Conservation (phyloP, 2,113 vertebrate genomes). For the Oncorhynchus kisutch region DNA sequence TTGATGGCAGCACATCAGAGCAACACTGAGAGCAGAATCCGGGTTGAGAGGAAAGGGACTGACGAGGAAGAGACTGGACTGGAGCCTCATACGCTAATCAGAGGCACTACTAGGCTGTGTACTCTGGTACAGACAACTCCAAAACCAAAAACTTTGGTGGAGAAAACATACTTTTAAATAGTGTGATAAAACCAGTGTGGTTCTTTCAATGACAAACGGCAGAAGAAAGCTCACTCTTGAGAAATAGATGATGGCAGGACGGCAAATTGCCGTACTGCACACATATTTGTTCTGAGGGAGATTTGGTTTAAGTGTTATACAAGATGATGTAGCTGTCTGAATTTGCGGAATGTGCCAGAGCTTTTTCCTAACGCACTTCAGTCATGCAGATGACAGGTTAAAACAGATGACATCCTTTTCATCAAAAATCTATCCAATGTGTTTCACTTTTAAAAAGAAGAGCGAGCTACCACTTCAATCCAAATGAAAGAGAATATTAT, state of each 20-base stretch:
- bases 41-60: not conserved
- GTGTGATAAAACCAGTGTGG: too few relatives aligned
- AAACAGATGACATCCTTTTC: not conserved
- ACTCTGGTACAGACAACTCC: slow-evolving; percentile 1
- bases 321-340: too few relatives aligned
- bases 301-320: too few relatives aligned
- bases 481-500: not conserved
- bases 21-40: not conserved
- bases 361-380: too few relatives aligned
- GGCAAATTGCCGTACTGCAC: too few relatives aligned
- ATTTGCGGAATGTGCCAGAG: not conserved
- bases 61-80: not conserved
- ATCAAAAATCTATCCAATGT: not conserved
- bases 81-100: slow-evolving; percentile 16
- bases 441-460: too few relatives aligned
- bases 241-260: too few relatives aligned
- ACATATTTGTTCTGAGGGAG: too few relatives aligned
- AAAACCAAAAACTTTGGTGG: not conserved
- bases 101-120: slow-evolving; percentile 13
- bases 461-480: not conserved
- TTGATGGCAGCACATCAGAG: slow-evolving; percentile 35
- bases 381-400: not conserved
- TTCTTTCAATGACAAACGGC: too few relatives aligned
- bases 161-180: not conserved
- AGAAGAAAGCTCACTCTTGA: too few relatives aligned